These are phyloP conservation scores for Muntiacus reevesi DNA, from an alignment of 2,113 vertebrate species.

Conservation along the genomic window DNA sequence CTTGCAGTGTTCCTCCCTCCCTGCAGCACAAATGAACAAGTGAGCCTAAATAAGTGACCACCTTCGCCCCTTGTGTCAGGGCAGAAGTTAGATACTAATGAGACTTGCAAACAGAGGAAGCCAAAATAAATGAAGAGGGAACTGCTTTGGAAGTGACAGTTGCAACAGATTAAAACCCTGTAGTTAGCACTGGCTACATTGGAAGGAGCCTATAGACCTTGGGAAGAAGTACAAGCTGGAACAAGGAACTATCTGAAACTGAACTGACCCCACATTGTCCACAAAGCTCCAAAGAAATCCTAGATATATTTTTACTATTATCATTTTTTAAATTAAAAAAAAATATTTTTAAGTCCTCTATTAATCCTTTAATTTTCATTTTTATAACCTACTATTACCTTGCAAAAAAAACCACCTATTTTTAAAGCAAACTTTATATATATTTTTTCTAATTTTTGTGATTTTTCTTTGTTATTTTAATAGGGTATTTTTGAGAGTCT, in stretches of 20 bases:
- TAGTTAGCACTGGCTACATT: not conserved
- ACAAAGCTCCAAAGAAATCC: not conserved
- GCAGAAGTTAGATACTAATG: not conserved
- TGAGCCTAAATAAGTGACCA: not conserved
- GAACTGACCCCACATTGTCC: not conserved
- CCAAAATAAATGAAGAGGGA: not conserved
- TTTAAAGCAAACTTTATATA: not conserved
- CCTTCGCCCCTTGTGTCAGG: not conserved
- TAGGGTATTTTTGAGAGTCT: not conserved
- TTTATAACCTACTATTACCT: not conserved
- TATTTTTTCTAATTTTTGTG: not conserved
- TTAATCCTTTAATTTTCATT: not conserved
- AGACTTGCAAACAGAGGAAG: not conserved
- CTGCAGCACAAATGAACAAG: fast-evolving
- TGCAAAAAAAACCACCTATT: not conserved
- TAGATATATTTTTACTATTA: not conserved
- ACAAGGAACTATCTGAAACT: not conserved
- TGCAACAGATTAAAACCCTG: not conserved
- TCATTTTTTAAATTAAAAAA: not conserved
- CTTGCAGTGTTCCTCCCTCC: not conserved
- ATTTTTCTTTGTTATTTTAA: not conserved
- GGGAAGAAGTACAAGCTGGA: not conserved
- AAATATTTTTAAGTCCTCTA: not conserved
- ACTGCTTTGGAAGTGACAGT: not conserved
- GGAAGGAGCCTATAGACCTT: not conserved